Evolutionary conservation across 2,113 vertebrate species (phyloP).

Genomic region (Nymphicus hollandicus): DNA sequence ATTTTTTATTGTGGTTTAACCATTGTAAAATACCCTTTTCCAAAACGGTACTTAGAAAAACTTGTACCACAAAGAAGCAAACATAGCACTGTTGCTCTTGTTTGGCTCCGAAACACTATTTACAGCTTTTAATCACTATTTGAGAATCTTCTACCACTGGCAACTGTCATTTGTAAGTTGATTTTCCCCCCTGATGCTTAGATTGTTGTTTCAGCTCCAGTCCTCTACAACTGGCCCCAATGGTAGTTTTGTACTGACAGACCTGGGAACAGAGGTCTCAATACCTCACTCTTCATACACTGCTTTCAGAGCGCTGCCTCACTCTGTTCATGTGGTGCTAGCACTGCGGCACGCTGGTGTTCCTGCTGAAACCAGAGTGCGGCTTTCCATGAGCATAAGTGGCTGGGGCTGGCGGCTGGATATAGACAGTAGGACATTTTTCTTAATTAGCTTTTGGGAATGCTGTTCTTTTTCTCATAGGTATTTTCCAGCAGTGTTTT

Average conservation of each 20-base stretch:
- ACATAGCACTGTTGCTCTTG: background rate
- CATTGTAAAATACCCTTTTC: background rate
- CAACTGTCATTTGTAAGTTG: background rate
- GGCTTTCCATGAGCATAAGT: fast-evolving
- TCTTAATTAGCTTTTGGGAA: background rate
- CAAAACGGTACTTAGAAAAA: background rate
- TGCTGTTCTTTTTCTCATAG: background rate
- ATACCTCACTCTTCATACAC: background rate
- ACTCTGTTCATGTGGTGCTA: background rate
- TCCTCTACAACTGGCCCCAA: background rate
- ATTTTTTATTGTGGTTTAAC: background rate
- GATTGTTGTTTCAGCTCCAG: background rate
- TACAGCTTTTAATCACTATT: background rate
- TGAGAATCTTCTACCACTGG: background rate
- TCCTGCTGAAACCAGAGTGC: background rate
- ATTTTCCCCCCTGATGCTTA: background rate
- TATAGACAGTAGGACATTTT: background rate
- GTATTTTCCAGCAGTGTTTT: background rate
- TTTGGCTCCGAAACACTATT: background rate
- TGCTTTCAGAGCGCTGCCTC: background rate
- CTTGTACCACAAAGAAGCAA: background rate
- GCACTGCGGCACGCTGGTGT: fast-evolving
- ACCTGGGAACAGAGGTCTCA: background rate
- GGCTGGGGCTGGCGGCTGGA: background rate
- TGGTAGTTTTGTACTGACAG: background rate